Conservation (phyloP, 2,888 invertebrate genomes). For the Hemithea aestivaria region DNA sequence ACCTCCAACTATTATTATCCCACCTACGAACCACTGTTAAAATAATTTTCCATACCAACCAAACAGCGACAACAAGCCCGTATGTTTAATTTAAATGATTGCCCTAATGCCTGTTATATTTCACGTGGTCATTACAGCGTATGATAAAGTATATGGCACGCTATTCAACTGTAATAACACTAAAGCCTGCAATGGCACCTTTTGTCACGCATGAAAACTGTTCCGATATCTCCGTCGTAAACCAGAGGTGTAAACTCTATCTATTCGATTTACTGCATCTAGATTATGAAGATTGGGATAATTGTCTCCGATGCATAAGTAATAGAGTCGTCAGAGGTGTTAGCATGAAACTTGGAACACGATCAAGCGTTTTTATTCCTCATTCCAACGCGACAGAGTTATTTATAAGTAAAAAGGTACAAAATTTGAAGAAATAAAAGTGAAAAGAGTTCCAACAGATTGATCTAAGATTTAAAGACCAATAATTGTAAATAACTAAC, state of each 20-base stretch:
- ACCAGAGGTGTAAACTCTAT: slow-evolving; percentile 33
- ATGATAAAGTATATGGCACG: slow-evolving; percentile 28
- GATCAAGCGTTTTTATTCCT: too few species aligned
- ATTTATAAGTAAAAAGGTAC: too few species aligned
- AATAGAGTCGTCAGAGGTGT: not conserved
- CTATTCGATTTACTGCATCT: slow-evolving; percentile 13
- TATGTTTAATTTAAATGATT: slow-evolving; percentile 23
- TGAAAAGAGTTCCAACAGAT: too few species aligned
- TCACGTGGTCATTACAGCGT: slow-evolving; percentile 26
- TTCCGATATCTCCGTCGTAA: slow-evolving; percentile 17
- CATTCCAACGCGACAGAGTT: too few species aligned
- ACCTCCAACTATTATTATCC: too few species aligned
- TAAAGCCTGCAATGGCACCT: slow-evolving; percentile 34
- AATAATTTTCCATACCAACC: too few species aligned
- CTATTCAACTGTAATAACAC: slow-evolving; percentile 26
- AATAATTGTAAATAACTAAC: too few species aligned
- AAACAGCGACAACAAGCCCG: not conserved
- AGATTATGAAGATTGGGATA: slow-evolving; percentile 13
- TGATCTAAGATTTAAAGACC: too few species aligned
- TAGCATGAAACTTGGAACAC: too few species aligned
- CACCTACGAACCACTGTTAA: too few species aligned
- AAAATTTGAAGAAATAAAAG: too few species aligned
- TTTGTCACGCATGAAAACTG: slow-evolving; percentile 33
- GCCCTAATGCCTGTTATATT: slow-evolving; percentile 24
- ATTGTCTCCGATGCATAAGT: slow-evolving; percentile 3